Evolutionary conservation across 2,888 invertebrate species (phyloP).

Genomic region (Drosophila meridionalis): DNA sequence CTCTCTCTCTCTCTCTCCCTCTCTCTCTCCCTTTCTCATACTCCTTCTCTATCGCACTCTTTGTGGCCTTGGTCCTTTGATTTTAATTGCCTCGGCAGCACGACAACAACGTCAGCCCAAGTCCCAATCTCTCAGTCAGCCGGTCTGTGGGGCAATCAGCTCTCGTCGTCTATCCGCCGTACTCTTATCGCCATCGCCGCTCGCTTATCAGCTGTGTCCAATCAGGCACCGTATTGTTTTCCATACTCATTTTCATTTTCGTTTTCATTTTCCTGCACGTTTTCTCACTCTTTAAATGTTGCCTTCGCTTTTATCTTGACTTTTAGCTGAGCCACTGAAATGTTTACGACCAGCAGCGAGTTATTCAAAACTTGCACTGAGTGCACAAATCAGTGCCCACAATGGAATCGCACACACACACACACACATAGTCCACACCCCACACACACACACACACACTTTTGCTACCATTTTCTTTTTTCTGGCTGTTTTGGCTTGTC

Average conservation of each 20-base stretch:
- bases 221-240: constrained; percentile 70
- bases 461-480: neutral
- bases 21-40: neutral
- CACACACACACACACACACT: neutral
- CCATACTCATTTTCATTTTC: constrained; percentile 37
- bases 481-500: constrained; percentile 27
- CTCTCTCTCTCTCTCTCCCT: neutral
- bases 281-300: constrained; percentile 33
- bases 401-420: constrained; percentile 26
- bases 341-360: constrained; percentile 41
- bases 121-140: neutral
- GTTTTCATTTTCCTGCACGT: constrained; percentile 43
- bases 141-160: constrained; percentile 35
- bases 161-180: constrained; percentile 39
- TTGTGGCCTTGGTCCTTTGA: constrained; percentile 26
- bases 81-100: constrained; percentile 52
- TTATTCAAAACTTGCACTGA: constrained; percentile 45
- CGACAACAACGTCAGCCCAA: constrained; percentile 21
- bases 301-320: constrained; percentile 35
- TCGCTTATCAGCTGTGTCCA: constrained; percentile 60
- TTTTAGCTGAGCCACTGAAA: constrained; percentile 41
- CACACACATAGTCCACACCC: constrained; percentile 3
- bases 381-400: constrained; percentile 38
- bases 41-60: neutral
- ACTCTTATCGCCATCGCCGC: constrained; percentile 54